phyloP scores from a whole-genome alignment of 2,888 invertebrate species.

The Lypha dubia region DNA sequence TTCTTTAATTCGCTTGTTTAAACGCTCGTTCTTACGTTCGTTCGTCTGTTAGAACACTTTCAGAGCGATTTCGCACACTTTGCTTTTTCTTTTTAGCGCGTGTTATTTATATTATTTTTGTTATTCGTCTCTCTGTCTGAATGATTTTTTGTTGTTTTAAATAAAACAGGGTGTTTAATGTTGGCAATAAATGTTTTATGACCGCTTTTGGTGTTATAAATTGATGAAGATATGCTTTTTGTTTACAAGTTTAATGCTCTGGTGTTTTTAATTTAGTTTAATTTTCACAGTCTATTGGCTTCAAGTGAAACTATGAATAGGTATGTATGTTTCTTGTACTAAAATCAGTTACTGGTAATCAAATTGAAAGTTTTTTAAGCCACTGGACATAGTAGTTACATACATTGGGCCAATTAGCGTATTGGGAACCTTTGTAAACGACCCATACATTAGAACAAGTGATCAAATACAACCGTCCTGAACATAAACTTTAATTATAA shows the following conservation, averaged over 20 bases:
- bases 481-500: too few species aligned
- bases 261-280: not conserved
- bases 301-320: too few species aligned
- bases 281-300: too few species aligned
- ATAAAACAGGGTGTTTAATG: constrained; percentile 57
- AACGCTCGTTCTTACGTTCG: not conserved
- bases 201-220: constrained; percentile 8
- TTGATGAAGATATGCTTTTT: not conserved
- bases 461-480: too few species aligned
- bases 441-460: too few species aligned
- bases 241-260: not conserved
- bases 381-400: too few species aligned
- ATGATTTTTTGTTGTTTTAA: constrained; percentile 4
- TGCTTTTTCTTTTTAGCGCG: not conserved
- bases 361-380: too few species aligned
- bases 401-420: too few species aligned
- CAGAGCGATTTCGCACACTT: constrained; percentile 6
- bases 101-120: not conserved
- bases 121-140: not conserved
- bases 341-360: too few species aligned
- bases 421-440: too few species aligned
- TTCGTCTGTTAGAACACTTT: constrained; percentile 31
- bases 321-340: too few species aligned
- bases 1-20: constrained; percentile 15
- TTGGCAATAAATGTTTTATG: constrained; percentile 44